Conservation (phyloP, 2,888 invertebrate genomes). For the Seira ritae region DNA sequence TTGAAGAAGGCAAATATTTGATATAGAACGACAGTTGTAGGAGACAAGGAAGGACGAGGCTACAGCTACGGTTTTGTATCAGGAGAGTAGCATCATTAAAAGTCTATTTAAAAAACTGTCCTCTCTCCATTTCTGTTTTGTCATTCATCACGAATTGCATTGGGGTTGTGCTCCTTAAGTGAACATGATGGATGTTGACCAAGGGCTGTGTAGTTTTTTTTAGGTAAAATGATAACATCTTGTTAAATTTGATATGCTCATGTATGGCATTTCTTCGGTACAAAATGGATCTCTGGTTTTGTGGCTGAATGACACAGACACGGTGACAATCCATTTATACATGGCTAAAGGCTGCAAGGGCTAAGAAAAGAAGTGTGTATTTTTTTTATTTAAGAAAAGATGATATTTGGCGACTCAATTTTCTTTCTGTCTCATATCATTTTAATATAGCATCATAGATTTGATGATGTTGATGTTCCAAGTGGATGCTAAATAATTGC, state of each 20-base stretch:
- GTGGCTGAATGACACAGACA: constrained; percentile 21
- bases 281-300: neutral
- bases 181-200: constrained; percentile 26
- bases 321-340: constrained; percentile 43
- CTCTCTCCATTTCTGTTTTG: neutral
- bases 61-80: too few species aligned
- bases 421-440: too few species aligned
- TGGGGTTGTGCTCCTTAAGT: neutral
- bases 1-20: neutral
- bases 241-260: constrained; percentile 9
- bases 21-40: constrained; percentile 8
- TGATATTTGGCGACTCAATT: too few species aligned
- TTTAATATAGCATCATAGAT: too few species aligned
- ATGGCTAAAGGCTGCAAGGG: too few species aligned
- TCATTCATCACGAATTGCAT: neutral
- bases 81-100: too few species aligned
- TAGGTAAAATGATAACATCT: neutral
- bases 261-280: neutral
- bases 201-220: too few species aligned
- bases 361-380: too few species aligned
- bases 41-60: constrained; percentile 45
- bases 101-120: constrained; percentile 7
- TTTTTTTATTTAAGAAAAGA: too few species aligned
- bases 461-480: too few species aligned
- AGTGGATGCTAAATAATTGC: too few species aligned